phyloP scores from a whole-genome alignment of 2,888 invertebrate species.

The Fragum fragum region DNA sequence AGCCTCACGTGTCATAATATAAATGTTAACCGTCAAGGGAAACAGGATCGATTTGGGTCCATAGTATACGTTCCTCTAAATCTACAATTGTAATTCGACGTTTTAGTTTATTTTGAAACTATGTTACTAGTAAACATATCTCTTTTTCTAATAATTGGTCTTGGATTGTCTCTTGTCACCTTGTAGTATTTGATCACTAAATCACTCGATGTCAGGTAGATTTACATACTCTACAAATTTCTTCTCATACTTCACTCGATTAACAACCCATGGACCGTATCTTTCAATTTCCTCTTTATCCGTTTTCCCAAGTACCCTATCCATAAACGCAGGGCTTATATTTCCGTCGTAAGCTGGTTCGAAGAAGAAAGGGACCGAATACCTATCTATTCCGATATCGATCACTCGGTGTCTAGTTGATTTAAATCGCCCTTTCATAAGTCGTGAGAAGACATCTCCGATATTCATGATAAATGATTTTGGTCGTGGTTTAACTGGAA shows the following conservation, averaged over 20 bases:
- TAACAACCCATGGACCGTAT: slow-evolving; percentile 65
- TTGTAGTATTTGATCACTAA: no score
- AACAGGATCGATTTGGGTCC: no score
- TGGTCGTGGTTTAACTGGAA: slow-evolving; percentile 66
- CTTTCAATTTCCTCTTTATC: slow-evolving; percentile 58
- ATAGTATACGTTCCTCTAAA: no score
- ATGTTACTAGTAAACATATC: no score
- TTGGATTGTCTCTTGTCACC: no score
- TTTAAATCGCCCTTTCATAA: slow-evolving; percentile 72
- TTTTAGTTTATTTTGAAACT: no score
- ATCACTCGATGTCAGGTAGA: slow-evolving; percentile 50
- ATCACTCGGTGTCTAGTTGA: slow-evolving; percentile 74
- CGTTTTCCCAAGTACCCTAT: slow-evolving; percentile 53
- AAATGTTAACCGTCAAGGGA: no score
- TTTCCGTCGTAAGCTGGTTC: slow-evolving; percentile 72
- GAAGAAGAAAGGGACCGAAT: slow-evolving; percentile 76
- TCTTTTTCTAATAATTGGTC: no score
- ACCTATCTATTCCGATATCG: slow-evolving; percentile 69
- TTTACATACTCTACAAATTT: slow-evolving; percentile 64
- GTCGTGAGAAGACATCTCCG: slow-evolving; percentile 72
- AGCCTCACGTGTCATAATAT: no score
- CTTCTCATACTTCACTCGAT: slow-evolving; percentile 62
- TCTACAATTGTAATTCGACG: no score
- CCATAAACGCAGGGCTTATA: slow-evolving; percentile 68
- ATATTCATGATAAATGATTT: slow-evolving; percentile 75